Base-by-base conservation (phyloP, 1,140 invertebrate species). In the Drosophila truncata region DNA sequence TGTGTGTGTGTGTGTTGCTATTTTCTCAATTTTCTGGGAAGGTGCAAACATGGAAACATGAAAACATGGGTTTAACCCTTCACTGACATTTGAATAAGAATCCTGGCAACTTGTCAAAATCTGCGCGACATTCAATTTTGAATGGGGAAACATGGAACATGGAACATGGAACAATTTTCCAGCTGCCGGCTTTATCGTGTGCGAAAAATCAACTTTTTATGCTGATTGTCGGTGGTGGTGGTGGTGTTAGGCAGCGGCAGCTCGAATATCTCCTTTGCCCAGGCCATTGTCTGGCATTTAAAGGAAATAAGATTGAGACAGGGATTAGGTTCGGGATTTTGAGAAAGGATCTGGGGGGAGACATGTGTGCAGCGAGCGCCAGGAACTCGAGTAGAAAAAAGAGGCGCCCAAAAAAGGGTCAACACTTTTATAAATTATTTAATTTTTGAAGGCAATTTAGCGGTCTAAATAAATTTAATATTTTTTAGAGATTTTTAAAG, bases 81-180 rank as follows among this genome's bases (percentile, higher is more conserved):
- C 63, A 64, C 78, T 81, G 78, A 78, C 85, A 88, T 86, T 88
- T 87, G 84, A 87, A 87, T 87, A 88, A 59, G 50, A 86, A 88
- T 87, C 72, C 66, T 62, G 80, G 80, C 72, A 88, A 87, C 67
- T 80, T 80, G 80, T 84, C 84, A 80, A 88, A 88, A 87, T 87
- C 80, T 74, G 66, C 80, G 42, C 76, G 63, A 42, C 69, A 63
- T 59, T 49, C 33, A 41, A 31, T 69, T 37, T 69, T 72, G 64
- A 70, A 55, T 47, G 71, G 62, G 73, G 55, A 61, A 50, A 27
- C 27, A 31, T 18, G 54, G 16, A 50, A 50, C 47, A 50, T 46
- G 72, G 62, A 61, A 61, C 82, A 78, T 88, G 84, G 69, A 88
- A 80, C 79, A 74, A 88, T 88, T 82, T 83, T 71, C 62, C 82